Base-by-base conservation (phyloP, 2,888 invertebrate genomes). In the Agrochola lota region DNA sequence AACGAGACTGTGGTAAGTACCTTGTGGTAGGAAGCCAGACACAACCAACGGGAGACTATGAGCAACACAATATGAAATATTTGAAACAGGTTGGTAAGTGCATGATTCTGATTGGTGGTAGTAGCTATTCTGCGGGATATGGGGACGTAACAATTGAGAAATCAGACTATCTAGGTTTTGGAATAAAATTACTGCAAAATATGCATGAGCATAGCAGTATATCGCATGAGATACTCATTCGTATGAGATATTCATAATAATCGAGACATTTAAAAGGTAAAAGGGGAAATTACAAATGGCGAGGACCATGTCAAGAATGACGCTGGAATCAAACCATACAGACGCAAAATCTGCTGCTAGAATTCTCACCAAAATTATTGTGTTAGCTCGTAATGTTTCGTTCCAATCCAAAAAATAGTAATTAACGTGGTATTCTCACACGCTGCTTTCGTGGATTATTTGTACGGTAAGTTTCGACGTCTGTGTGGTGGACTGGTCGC, bases 1-100 rank as follows among this genome's bases (percentile, higher is more conserved):
- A 98, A 94, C 87, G 85, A 78, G 93, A 97, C 77, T 98, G 98
- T 93, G 97, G 93, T 93, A 85, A 91, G 92, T 82, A 80, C 15
- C 12, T 35, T 15, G 11, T 63, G 8, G 1, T 40, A 52, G 35
- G 35, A 69, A 20, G 3, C 5, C n/a, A 49, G 12, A 57, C 20
- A 23, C 9, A 62, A 35, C 30, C n/a, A 72, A 74, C 66, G 43
- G 70, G 70, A 73, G 30, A 63, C 52, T 68, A 75, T 20, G 55
- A 80, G 72, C 74, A 60, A 35, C 70, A 60, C 26, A 23, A 9
- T 20, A 52, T 26, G 1, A 55, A n/a, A 46, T 55, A 7, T 40
- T 35, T 43, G 8, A 20, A 40, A 30, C n/a, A n/a, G 55, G 6
- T n/a, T 55, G 59, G 9, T 43, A 64, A 52, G 43, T 23, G 73